These are phyloP conservation scores for Eilema caniola DNA, from an alignment of 2,888 invertebrate species.

Conservation along the genomic window DNA sequence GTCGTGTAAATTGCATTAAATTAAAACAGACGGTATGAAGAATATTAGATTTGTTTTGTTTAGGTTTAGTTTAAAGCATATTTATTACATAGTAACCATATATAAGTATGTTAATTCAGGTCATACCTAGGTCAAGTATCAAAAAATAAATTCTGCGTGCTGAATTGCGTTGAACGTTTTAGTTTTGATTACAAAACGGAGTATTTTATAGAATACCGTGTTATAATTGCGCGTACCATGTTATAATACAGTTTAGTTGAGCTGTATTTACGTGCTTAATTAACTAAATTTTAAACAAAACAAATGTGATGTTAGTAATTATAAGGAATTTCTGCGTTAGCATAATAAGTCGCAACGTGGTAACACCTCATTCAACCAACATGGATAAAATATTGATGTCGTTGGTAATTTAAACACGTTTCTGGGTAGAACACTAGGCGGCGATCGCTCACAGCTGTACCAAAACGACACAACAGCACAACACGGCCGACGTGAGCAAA, in stretches of 20 bases:
- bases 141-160: neutral
- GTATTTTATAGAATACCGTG: neutral
- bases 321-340: slow-evolving; percentile 33
- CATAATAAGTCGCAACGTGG: slow-evolving; percentile 39
- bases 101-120: neutral
- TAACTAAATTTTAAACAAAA: neutral
- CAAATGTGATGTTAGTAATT: slow-evolving; percentile 13
- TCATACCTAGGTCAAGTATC: neutral
- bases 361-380: slow-evolving; percentile 39
- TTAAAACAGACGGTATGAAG: neutral
- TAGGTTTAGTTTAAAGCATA: neutral
- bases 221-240: neutral
- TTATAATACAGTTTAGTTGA: neutral
- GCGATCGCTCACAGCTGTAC: slow-evolving; percentile 62
- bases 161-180: neutral
- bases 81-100: neutral
- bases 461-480: slow-evolving; percentile 62
- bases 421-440: slow-evolving; percentile 64
- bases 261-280: slow-evolving; percentile 17
- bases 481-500: slow-evolving; percentile 66
- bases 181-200: neutral
- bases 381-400: slow-evolving; percentile 59
- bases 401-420: slow-evolving; percentile 74
- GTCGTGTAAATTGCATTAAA: neutral
- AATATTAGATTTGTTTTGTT: neutral